These are phyloP conservation scores for Drosophila nigricruria DNA, from an alignment of 2,888 invertebrate genomes.

Conservation along the genomic window DNA sequence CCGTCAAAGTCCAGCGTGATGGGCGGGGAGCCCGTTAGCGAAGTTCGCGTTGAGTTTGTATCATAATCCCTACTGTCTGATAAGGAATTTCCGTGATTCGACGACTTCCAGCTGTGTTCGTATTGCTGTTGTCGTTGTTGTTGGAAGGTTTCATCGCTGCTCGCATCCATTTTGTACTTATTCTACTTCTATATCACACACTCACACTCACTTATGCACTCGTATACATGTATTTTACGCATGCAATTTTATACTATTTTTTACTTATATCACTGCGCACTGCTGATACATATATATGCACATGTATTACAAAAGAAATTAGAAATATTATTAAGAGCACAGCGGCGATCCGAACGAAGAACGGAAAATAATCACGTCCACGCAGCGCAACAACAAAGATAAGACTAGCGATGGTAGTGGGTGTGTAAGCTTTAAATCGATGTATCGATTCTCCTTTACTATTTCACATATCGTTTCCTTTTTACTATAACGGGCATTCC, in stretches of 20 bases:
- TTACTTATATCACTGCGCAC: conserved; percentile 64
- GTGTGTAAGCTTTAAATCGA: conserved; percentile 30
- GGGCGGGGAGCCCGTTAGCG: conserved; percentile 67
- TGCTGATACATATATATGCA: conserved; percentile 48
- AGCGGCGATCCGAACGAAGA: conserved; percentile 43
- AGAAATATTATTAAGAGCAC: conserved; percentile 49
- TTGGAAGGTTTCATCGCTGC: conserved; percentile 46
- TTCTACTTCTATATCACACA: conserved; percentile 51
- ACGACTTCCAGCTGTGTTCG: conserved; percentile 58
- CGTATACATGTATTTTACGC: conserved; percentile 42
- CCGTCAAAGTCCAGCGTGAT: conserved; percentile 58
- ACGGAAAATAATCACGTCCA: conserved; percentile 45
- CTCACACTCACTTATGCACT: conserved; percentile 39
- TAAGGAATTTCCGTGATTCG: conserved; percentile 70
- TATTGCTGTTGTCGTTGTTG: conserved; percentile 54
- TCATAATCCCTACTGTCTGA: conserved; percentile 78
- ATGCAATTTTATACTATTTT: conserved; percentile 57
- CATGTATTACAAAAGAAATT: conserved; percentile 64
- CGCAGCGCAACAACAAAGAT: conserved; percentile 62
- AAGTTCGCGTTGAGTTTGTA: conserved; percentile 74
- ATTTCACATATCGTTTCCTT: not conserved
- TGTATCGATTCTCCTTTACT: conserved; percentile 6
- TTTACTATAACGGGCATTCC: conserved; percentile 11
- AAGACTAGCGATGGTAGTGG: conserved; percentile 48
- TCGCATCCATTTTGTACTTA: conserved; percentile 65